Evolutionary conservation across 2,797 vertebrate species (phyloP).

Genomic region (Peromyscus melanophrys): DNA sequence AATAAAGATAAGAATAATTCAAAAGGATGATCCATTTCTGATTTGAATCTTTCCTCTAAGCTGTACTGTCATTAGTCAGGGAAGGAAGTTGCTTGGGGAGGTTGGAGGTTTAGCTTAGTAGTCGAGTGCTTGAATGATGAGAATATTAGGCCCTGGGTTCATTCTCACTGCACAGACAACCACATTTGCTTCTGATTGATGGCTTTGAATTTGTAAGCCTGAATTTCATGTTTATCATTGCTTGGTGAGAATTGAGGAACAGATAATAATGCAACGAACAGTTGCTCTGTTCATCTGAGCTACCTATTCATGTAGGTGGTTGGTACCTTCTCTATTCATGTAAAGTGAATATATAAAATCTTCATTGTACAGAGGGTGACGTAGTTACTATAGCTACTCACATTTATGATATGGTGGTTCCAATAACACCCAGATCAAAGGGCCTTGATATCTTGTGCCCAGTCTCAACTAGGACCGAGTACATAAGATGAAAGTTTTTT

Average conservation of each 20-base stretch:
- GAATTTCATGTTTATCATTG: slow-evolving; percentile 23
- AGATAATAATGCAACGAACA: background rate
- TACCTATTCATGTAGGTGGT: background rate
- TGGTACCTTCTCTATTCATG: background rate
- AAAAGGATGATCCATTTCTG: slow-evolving; percentile 15
- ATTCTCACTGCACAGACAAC: background rate
- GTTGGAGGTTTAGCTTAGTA: background rate
- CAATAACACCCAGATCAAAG: background rate
- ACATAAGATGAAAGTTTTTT: slow-evolving; percentile 15
- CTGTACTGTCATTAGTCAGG: background rate
- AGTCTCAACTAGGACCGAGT: background rate
- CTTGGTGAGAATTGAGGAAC: background rate
- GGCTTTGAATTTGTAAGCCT: background rate
- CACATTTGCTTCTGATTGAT: background rate
- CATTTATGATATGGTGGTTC: background rate
- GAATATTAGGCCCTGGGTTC: background rate
- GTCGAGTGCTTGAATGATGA: no score
- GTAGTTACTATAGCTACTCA: background rate
- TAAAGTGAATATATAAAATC: background rate
- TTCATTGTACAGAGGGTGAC: background rate
- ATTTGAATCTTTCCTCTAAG: background rate
- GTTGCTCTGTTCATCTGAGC: background rate
- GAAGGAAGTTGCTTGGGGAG: background rate
- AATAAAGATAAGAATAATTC: background rate
- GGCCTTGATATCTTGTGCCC: background rate